These are phyloP conservation scores for Xanthorhoe spadicearia DNA, from an alignment of 2,888 invertebrate species.

Conservation along the genomic window DNA sequence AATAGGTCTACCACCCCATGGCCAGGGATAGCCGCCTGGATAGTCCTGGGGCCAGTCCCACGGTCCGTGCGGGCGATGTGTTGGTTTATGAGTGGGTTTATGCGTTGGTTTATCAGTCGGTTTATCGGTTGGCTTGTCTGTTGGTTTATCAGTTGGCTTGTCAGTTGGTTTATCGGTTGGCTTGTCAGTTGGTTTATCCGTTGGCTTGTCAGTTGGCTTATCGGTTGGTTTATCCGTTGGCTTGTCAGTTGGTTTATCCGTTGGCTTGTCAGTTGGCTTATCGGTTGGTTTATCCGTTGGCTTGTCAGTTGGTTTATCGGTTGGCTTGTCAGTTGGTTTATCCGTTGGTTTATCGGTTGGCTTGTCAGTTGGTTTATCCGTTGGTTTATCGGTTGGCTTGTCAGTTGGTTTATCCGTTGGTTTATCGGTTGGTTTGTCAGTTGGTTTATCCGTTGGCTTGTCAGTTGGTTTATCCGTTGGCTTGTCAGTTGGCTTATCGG, in stretches of 20 bases:
- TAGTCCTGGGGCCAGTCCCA: neutral
- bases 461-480: neutral
- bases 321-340: neutral
- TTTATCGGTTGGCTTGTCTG: neutral
- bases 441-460: neutral
- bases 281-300: neutral
- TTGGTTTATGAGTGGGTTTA: neutral
- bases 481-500: neutral
- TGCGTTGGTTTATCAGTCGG: neutral
- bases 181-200: neutral
- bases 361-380: neutral
- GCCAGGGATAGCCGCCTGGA: neutral
- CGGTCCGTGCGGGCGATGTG: neutral
- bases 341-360: neutral
- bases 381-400: neutral
- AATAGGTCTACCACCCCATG: neutral
- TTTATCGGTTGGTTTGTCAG: neutral
- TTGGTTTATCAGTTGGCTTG: neutral
- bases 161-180: neutral
- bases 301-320: neutral
- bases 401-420: neutral
- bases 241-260: neutral
- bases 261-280: neutral
- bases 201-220: neutral
- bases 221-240: neutral